Percentiles rank a stretch among this genome's conserved stretches.
These are phyloP conservation scores for Prenolepis imparis DNA, from an alignment of 2,888 invertebrate species.

Conservation along the genomic window DNA sequence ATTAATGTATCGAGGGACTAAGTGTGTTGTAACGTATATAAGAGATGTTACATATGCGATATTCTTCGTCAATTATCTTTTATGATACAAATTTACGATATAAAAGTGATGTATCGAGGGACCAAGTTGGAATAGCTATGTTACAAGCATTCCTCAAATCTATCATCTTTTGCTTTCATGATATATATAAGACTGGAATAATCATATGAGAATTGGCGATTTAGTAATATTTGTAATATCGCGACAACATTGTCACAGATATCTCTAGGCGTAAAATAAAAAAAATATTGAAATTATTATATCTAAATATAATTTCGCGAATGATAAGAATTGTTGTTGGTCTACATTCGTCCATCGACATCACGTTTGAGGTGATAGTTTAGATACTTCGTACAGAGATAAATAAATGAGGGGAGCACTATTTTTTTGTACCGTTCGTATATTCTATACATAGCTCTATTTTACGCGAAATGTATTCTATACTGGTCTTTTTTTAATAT, in stretches of 20 bases:
- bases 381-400: slow-evolving; percentile 5
- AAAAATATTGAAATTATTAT: background rate
- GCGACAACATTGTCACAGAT: background rate
- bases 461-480: background rate
- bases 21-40: background rate
- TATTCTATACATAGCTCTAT: background rate
- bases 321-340: slow-evolving; percentile 4
- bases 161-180: background rate
- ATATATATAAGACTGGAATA: slow-evolving; percentile 12
- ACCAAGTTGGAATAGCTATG: slow-evolving; percentile 18
- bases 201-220: background rate
- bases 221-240: background rate
- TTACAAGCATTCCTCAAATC: background rate
- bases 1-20: slow-evolving; percentile 17
- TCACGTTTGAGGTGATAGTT: slow-evolving; percentile 26
- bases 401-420: background rate
- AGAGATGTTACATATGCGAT: background rate
- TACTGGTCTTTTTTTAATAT: background rate
- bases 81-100: slow-evolving; percentile 8
- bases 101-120: slow-evolving; percentile 26
- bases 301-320: slow-evolving; percentile 7
- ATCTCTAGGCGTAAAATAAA: background rate
- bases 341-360: slow-evolving; percentile 28
- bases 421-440: background rate
- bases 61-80: slow-evolving; percentile 1